Base-by-base conservation (phyloP, 1,140 invertebrate species). In the Drosophila hydei region DNA sequence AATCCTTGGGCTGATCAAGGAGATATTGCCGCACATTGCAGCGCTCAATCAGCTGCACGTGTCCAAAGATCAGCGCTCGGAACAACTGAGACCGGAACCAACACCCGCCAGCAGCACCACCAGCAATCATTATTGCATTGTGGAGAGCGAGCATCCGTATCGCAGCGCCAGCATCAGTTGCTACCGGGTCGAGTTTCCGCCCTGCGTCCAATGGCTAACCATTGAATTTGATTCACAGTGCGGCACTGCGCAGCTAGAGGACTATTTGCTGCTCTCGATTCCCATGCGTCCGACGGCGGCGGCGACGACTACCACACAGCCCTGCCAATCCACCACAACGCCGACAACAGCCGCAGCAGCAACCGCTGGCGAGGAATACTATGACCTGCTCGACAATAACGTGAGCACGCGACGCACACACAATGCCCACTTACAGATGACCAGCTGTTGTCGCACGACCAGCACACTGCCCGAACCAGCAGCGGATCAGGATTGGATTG, bases 71-170 rank as follows among this genome's bases (percentile, higher is more conserved):
- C 91, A 84, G 16, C 64, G 68, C 0, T 23, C 14, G n/a, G 67
- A 54, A n/a, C 59, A 56, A 23, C 42, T 45, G 40, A 61, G 70
- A 8, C 65, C 75, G 1, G 77, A 77, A 7, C 68, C 75, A 18
- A 50, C 80, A 7, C 60, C 63, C 11, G 70, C 61, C 12, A 77
- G 40, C 6, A 62, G 90, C 72, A 93, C 96, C 8, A 97, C 96
- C 0, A 96, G 95, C 70, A 94, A 95, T 79, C 96, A 98, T 92
- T 98, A 98, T 90, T 96, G 97, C 8, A 95, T 97, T 93, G 94
- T 99, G 7, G 98, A 99, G 92, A 98, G 97, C 91, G 97, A 98
- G 33, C 98, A 99, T 93, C 98, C 98, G 0, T 99, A 99, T 92
- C 97, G 97, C 92, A 95, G 96, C 38, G 96, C 97, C 3, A 95